Base-by-base conservation (phyloP, 2,797 vertebrate species). In the Coracias cyanogaster region DNA sequence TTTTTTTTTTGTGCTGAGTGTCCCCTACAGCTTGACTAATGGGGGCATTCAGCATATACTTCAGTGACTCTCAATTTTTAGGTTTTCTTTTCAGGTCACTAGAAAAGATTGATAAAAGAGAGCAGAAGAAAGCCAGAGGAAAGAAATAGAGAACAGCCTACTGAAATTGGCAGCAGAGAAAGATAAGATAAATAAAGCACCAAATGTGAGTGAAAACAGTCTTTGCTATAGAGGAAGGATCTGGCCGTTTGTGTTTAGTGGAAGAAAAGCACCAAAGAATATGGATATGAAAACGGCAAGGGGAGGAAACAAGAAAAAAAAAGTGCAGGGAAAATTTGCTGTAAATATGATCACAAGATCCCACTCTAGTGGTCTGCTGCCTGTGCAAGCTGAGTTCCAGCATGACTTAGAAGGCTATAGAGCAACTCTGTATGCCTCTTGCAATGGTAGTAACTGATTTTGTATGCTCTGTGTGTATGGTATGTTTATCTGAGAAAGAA, bases 21-120 rank as follows among this genome's bases (percentile, higher is more conserved):
- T 94, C 93, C 91, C 93, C 95, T 94, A 58, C 90, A 95, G 95
- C 77, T 94, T 94, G 52, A 86, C 95, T 97, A 95, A 95, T 90
- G 70, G 93, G 83, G 49, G 64, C 88, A 91, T 94, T 94, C 88
- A 90, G 77, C 88, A 82, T 91, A 66, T 82, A 90, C 90, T 94
- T 96, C 95, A 95, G 88, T 93, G 58, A 29, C 48, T 94, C 91
- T 86, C 93, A 85, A 26, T 89, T 92, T 93, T 90, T 74, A 93
- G 82, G 37, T n/a, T 95, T 92, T 79, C 51, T 94, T 96, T 96
- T 96, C 86, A 94, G 91, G 82, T 94, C 90, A 92, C 58, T 89
- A 64, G 87, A 90, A 94, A 70, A 86, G 89, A 86, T 94, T 91
- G 93, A 94, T 93, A 95, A 93, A 94, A 96, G 77, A 84, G 31